Percentiles rank a stretch among this genome's conserved stretches.
phyloP scores from a whole-genome alignment of 2,797 vertebrate species.

The Prunella strophiata region DNA sequence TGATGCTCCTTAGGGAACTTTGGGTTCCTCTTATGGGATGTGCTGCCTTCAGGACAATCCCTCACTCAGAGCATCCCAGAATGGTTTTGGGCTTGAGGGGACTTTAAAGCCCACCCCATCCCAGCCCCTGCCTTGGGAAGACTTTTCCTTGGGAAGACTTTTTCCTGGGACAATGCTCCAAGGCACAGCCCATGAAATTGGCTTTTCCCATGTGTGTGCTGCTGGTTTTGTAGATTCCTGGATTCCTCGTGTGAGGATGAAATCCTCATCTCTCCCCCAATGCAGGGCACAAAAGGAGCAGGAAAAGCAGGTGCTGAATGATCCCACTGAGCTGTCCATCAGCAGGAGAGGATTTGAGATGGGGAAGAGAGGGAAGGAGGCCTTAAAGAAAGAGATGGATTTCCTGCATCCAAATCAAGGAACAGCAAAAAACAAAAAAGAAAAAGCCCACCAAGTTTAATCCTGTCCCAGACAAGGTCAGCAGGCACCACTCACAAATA shows the following conservation, averaged over 20 bases:
- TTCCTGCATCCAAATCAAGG: constrained; percentile 25
- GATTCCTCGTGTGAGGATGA: not conserved
- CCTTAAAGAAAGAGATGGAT: not conserved
- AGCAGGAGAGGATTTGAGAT: not conserved
- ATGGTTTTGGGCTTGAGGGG: not conserved
- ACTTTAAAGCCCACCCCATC: not conserved
- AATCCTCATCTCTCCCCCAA: not conserved
- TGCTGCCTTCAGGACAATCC: not conserved
- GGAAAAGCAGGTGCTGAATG: not conserved
- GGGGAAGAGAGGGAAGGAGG: not conserved
- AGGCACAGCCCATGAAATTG: not conserved
- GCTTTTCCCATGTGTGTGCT: not conserved
- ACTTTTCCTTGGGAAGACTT: not conserved
- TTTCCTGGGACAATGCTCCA: not conserved
- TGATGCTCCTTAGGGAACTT: not conserved
- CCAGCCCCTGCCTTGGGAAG: not conserved
- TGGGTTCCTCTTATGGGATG: not conserved
- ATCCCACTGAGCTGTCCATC: not conserved
- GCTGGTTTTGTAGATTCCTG: not conserved
- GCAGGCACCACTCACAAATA: not conserved
- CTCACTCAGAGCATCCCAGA: not conserved
- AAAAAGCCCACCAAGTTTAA: constrained; percentile 12
- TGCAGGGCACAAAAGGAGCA: not conserved
- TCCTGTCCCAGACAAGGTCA: constrained; percentile 26
- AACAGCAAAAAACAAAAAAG: not conserved